phyloP scores from a whole-genome alignment of 2,797 vertebrate genomes.

The Spondyliosoma cantharus region DNA sequence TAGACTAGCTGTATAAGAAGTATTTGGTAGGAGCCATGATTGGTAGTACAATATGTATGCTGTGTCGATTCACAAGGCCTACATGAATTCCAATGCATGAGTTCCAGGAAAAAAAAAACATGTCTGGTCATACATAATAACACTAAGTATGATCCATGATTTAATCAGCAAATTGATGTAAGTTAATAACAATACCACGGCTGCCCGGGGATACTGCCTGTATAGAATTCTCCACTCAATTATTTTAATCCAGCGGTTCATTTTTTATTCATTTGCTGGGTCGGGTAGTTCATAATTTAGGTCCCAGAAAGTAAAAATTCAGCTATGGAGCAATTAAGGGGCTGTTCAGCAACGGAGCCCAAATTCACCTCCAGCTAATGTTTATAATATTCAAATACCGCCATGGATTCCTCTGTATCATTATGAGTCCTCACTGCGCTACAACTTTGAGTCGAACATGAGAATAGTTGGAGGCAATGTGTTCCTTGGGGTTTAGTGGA shows the following conservation, averaged over 20 bases:
- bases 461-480: conserved; percentile 79
- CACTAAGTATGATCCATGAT: conserved; percentile 27
- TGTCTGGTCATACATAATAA: conserved; percentile 24
- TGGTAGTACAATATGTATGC: conserved; percentile 1
- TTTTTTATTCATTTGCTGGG: conserved; percentile 75
- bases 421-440: conserved; percentile 75
- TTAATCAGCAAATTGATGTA: conserved; percentile 56
- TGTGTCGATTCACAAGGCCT: not conserved
- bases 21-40: not conserved
- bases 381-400: conserved; percentile 81
- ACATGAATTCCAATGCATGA: not conserved
- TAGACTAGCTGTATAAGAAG: not conserved
- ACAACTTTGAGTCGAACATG: conserved; percentile 73
- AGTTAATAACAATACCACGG: conserved; percentile 52
- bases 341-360: conserved; percentile 73
- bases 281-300: conserved; percentile 79
- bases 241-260: conserved; percentile 72
- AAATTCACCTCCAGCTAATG: conserved; percentile 82
- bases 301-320: conserved; percentile 75
- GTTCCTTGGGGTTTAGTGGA: conserved; percentile 80
- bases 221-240: conserved; percentile 64
- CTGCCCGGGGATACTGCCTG: conserved; percentile 46
- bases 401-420: conserved; percentile 75
- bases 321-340: conserved; percentile 78
- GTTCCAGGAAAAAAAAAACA: conserved; percentile 6